Conservation (phyloP, 1,140 invertebrate genomes). For the Muscidifurax raptorellus region DNA sequence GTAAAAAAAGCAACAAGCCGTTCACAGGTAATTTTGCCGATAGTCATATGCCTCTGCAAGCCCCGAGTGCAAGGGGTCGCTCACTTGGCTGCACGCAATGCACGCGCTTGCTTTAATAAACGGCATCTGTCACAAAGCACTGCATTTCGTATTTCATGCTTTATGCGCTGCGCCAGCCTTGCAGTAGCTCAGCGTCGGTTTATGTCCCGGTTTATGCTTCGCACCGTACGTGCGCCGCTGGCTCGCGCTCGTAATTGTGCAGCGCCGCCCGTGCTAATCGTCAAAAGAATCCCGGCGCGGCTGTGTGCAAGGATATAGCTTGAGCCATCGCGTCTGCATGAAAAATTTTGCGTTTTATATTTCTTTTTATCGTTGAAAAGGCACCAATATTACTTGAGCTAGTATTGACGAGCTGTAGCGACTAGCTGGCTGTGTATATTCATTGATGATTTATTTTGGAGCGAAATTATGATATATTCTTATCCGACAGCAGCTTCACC, state of each 20-base stretch:
- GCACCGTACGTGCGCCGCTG: slow-evolving; percentile 64
- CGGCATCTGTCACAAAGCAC: slow-evolving; percentile 69
- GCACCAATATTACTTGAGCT: background rate
- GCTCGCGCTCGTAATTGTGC: slow-evolving; percentile 39
- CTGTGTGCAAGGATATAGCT: background rate
- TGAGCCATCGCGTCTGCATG: background rate
- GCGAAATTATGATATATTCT: background rate
- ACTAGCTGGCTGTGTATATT: background rate
- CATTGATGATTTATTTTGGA: background rate
- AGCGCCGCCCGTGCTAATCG: slow-evolving; percentile 20
- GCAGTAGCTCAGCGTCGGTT: slow-evolving; percentile 50
- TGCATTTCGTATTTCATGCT: slow-evolving; percentile 69
- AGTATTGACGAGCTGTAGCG: background rate
- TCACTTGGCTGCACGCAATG: slow-evolving; percentile 40
- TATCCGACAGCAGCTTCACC: background rate
- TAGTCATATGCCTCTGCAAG: background rate
- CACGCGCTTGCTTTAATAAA: slow-evolving; percentile 65
- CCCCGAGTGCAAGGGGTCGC: background rate
- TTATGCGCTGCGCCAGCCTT: slow-evolving; percentile 57
- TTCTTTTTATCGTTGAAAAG: background rate
- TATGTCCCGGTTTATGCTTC: slow-evolving; percentile 70
- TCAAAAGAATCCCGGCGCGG: slow-evolving; percentile 21
- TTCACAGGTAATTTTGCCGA: slow-evolving; percentile 4
- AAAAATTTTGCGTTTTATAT: background rate
- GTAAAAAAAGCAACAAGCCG: background rate